These are phyloP conservation scores for Bombyx mori DNA, from an alignment of 1,140 invertebrate species.

Conservation along the genomic window DNA sequence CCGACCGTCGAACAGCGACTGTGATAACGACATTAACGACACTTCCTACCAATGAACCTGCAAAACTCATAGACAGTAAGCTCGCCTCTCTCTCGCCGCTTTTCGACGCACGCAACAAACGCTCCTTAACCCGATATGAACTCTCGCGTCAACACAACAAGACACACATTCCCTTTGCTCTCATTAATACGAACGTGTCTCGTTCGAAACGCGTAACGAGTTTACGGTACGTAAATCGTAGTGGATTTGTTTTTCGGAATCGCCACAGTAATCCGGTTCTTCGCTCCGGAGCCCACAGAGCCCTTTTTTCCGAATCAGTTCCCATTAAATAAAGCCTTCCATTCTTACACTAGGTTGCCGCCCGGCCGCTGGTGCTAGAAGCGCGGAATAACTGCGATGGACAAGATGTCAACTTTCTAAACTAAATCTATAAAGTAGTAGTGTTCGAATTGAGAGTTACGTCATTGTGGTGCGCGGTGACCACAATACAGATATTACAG, in stretches of 20 bases:
- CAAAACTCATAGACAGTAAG: constrained; percentile 53
- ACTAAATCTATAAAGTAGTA: constrained; percentile 60
- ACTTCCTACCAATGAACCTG: constrained; percentile 59
- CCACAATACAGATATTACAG: constrained; percentile 8
- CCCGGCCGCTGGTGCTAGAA: constrained; percentile 53
- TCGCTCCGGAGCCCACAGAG: constrained; percentile 36
- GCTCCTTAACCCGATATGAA: constrained; percentile 26
- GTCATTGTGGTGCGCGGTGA: constrained; percentile 48
- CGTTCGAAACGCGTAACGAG: constrained; percentile 55
- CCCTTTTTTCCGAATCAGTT: constrained; percentile 49
- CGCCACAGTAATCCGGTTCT: constrained; percentile 57
- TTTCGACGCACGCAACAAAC: constrained; percentile 31
- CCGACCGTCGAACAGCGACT: constrained; percentile 62
- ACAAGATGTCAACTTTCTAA: constrained; percentile 69
- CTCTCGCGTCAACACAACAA: constrained; percentile 27
- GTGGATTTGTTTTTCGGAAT: constrained; percentile 62
- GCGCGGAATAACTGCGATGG: constrained; percentile 58
- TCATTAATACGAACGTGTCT: constrained; percentile 31
- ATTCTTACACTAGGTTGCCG: constrained; percentile 42
- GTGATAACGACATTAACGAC: constrained; percentile 55
- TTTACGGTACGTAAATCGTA: constrained; percentile 68
- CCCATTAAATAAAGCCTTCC: constrained; percentile 55
- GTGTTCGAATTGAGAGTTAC: constrained; percentile 53
- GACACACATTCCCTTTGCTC: constrained; percentile 30
- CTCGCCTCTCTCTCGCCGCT: constrained; percentile 55